Evolutionary conservation across 2,113 vertebrate species (phyloP).

Genomic region (Strix uralensis): DNA sequence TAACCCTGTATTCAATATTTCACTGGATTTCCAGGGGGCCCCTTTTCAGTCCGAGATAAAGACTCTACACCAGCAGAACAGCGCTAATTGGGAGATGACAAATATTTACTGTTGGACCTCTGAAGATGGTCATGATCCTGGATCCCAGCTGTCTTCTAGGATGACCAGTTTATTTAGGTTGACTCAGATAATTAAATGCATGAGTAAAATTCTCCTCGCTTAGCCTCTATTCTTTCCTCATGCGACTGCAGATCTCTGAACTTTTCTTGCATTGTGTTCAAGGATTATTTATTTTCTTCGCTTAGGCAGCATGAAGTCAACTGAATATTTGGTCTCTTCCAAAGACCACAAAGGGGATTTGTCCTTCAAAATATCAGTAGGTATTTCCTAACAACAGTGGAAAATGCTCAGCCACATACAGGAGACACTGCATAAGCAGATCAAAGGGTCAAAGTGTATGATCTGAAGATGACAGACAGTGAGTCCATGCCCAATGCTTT

Average conservation of each 20-base stretch:
- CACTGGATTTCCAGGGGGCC: neutral
- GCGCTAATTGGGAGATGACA: neutral
- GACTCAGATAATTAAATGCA: constrained; percentile 24
- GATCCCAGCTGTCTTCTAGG: neutral
- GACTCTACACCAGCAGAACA: neutral
- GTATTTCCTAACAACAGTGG: neutral
- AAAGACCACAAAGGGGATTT: neutral
- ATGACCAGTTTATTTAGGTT: constrained; percentile 5
- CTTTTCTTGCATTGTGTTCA: neutral
- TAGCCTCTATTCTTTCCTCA: neutral
- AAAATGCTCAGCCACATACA: neutral
- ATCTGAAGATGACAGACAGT: neutral
- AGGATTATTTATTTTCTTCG: neutral
- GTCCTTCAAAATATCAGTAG: neutral
- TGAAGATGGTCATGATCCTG: neutral
- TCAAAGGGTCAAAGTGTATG: neutral
- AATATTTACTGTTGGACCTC: neutral
- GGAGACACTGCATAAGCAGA: neutral
- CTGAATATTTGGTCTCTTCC: neutral
- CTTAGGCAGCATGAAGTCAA: neutral
- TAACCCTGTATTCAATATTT: neutral
- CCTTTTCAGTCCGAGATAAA: neutral
- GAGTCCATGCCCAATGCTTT: neutral
- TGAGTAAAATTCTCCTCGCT: neutral
- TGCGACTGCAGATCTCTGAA: neutral